Base-by-base conservation (phyloP, 1,140 invertebrate species). In the Drosophila bifasciata region DNA sequence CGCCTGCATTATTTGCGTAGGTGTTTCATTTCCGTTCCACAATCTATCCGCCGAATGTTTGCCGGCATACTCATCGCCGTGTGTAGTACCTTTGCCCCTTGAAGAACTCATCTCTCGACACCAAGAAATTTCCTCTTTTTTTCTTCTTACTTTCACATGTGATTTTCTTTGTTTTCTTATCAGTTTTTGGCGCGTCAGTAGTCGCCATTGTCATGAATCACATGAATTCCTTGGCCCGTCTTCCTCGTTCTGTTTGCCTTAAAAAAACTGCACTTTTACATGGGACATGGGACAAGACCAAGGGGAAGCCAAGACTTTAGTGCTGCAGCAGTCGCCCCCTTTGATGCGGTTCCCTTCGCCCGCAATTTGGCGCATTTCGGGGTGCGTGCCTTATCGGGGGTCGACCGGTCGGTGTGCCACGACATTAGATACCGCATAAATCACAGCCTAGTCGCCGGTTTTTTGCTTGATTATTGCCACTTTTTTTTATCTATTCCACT, bases 11-110 rank as follows among this genome's bases (percentile, higher is more conserved):
- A 88, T 90, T 90, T 90, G 86, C 81, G 81, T 90, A 90, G 86
- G 86, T 90, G 86, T 90, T 90, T 90, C 86, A 90, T 90, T 90
- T 90, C 86, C 86, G 83, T 79, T 89, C 76, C 80, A 88, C 84
- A 88, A 88, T 88, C 79, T 88, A 83, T 83, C 83, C 78, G 70
- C 44, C 74, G 76, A 84, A 46, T 84, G 79, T 77, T 83, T 83
- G 79, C 70, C 55, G 59, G 64, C 59, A n/a, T 58, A 79, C 69
- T 63, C 71, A 32, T 64, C 66, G 63, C n/a, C n/a, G n/a, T n/a
- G n/a, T n/a, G n/a, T n/a, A n/a, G n/a, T 74, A 85, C 81, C 81
- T 79, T 83, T 78, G 53, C 56, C 55, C 52, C 17, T 55, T n/a
- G n/a, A n/a, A n/a, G 25, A 25, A 45, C 43, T 21, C 45, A 23